These are phyloP conservation scores for Anas platyrhynchos DNA, from an alignment of 2,113 vertebrate species.

Conservation along the genomic window DNA sequence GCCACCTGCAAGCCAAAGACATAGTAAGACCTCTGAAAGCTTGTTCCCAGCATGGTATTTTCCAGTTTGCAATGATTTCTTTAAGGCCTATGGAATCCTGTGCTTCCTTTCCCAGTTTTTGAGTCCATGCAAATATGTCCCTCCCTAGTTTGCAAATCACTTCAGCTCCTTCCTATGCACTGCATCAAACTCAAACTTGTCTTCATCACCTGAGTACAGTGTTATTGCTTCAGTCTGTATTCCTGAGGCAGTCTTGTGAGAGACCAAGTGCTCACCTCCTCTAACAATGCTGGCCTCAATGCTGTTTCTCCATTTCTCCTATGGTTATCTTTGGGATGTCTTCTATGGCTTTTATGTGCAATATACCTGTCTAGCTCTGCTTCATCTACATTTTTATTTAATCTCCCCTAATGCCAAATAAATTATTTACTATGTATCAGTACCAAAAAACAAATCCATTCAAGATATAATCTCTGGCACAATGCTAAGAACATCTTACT, in stretches of 20 bases:
- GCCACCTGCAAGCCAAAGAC: neutral
- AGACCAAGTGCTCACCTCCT: neutral
- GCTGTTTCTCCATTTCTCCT: neutral
- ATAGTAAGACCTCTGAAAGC: neutral
- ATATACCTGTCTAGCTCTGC: neutral
- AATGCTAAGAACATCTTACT: neutral
- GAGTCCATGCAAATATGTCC: neutral
- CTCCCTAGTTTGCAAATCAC: neutral
- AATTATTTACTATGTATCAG: neutral
- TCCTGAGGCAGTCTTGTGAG: neutral
- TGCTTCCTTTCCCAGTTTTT: neutral
- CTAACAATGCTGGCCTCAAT: neutral
- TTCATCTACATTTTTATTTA: neutral
- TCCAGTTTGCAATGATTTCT: neutral
- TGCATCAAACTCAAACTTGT: neutral
- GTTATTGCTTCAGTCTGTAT: neutral
- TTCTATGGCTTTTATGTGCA: neutral
- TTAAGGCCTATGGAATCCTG: neutral
- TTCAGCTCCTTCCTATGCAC: neutral
- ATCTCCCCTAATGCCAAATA: neutral
- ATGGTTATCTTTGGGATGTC: neutral
- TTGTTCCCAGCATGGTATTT: neutral
- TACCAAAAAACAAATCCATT: neutral
- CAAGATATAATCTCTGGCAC: neutral
- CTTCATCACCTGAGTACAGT: neutral